Base-by-base conservation (phyloP, 2,113 vertebrate genomes). In the Strigops habroptila region DNA sequence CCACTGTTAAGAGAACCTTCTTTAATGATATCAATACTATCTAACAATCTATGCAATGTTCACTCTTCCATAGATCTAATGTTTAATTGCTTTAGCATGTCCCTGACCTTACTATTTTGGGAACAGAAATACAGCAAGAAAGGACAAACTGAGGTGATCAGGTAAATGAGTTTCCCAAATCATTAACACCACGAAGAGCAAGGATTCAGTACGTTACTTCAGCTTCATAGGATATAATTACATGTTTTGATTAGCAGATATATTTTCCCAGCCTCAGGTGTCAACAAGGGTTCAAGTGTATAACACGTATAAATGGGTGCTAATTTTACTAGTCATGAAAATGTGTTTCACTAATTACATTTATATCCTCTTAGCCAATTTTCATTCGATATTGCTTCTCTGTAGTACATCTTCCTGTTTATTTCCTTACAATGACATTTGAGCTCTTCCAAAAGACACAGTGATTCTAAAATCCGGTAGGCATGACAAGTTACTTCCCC, bases 201-300 rank as follows among this genome's bases (percentile, higher is more conserved):
- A 91, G 84, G 95, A 96, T 96, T 95, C 52, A 14, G 77, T 43
- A 86, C 13, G 12, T 96, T 96, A 96, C 96, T 96, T 96, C 95
- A 95, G 95, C 95, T 97, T 97, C 96, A 96, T 92, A 95, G 95
- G 92, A 92, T 97, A 97, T 97, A 97, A 97, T 97, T 97, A 96
- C 96, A 97, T 97, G 96, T 97, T 97, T 97, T 97, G 96, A 97
- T 97, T 97, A 97, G 95, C 93, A 94, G 95, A 97, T 95, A 91
- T 96, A 96, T 97, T 97, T 97, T 96, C 95, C 89, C 92, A 96
- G 96, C 87, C 96, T 97, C 94, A 95, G 96, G 95, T 96, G 96
- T 96, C 96, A 97, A 97, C 96, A 97, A 96, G 96, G 96, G 96
- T 97, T 97, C 96, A 96, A 97, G 96, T 96, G 93, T 95, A 57